phyloP scores from a whole-genome alignment of 2,888 invertebrate species.

The Buathra laborator region DNA sequence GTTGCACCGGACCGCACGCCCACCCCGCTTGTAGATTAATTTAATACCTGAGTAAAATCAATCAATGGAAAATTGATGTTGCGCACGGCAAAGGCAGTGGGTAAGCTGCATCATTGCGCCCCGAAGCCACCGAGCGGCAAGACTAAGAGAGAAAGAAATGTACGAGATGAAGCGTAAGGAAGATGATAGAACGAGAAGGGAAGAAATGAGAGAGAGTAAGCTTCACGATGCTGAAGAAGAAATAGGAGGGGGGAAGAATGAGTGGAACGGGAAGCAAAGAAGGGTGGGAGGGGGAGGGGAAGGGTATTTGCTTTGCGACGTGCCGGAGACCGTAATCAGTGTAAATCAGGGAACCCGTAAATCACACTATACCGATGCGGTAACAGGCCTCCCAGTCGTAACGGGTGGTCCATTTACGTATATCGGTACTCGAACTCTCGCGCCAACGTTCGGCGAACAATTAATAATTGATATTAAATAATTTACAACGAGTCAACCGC shows the following conservation, averaged over 20 bases:
- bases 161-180: not conserved
- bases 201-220: constrained; percentile 18
- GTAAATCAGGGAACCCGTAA: constrained; percentile 85
- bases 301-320: constrained; percentile 82
- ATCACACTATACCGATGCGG: constrained; percentile 81
- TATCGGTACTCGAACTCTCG: constrained; percentile 40
- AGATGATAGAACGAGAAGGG: not conserved
- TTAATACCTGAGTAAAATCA: constrained; percentile 83
- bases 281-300: constrained; percentile 68
- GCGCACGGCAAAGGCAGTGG: constrained; percentile 73
- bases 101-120: constrained; percentile 49
- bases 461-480: constrained; percentile 47
- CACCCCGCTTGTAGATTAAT: constrained; percentile 76
- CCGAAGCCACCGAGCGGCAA: constrained; percentile 56
- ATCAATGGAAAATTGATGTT: constrained; percentile 82
- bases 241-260: constrained; percentile 20
- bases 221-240: constrained; percentile 28
- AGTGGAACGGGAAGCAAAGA: not conserved
- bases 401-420: constrained; percentile 78
- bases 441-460: constrained; percentile 18
- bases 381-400: constrained; percentile 75
- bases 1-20: constrained; percentile 25
- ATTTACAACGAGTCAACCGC: constrained; percentile 35
- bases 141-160: not conserved
- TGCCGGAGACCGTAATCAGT: constrained; percentile 84